Evolutionary conservation across 2,888 invertebrate genomes (phyloP), one percentile per base, ranked within the genome.

Genomic region (Agrotis segetum): DNA sequence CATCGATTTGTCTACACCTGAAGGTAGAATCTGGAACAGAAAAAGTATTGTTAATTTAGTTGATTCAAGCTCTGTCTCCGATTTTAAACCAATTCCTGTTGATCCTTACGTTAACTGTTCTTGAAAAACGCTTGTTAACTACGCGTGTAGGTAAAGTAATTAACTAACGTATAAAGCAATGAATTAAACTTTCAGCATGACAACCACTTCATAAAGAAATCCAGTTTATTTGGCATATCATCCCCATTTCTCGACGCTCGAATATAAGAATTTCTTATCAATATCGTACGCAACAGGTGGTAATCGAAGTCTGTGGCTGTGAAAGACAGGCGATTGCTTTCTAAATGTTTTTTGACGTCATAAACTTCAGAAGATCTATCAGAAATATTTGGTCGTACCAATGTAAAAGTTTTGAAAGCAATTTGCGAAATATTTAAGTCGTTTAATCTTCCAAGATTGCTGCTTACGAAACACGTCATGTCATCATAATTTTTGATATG

Each of bases 1-100:
- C 24, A 95, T 69, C 66, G 95, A 94, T 86, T 92, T 95, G 66
- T 96, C 95, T 82, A 96, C 84, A 1, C 96, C 96, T 46, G 94
- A 89, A 67, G 96, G 96, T 67, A 95, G 79, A 40, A 88, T 89
- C 96, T 96, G 88, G 9, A 87, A 90, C 69, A 44, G 67, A 83
- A 79, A 85, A 61, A 29, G n/a, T 49, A n/a, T 69, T 55, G 34
- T 68, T 76, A 67, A 44, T 44, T 40, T 44, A 71, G 82, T 49
- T 68, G 56, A 21, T 29, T 67, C 29, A n/a, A 13, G 13, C 9
- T 46, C 47, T 29, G n/a, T 14, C 11, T 21, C 34, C 11, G 16
- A 19, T 44, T 3, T 59, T 44, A n/a, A 11, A 21, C 14, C 29
- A 34, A 13, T 29, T 14, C 11, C 53, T 56, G 7, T 40, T 19